A percentile compares a stretch with the other conserved stretches of the same genome.
These are phyloP conservation scores for Euura lappo DNA, from an alignment of 1,140 invertebrate species.

Conservation along the genomic window DNA sequence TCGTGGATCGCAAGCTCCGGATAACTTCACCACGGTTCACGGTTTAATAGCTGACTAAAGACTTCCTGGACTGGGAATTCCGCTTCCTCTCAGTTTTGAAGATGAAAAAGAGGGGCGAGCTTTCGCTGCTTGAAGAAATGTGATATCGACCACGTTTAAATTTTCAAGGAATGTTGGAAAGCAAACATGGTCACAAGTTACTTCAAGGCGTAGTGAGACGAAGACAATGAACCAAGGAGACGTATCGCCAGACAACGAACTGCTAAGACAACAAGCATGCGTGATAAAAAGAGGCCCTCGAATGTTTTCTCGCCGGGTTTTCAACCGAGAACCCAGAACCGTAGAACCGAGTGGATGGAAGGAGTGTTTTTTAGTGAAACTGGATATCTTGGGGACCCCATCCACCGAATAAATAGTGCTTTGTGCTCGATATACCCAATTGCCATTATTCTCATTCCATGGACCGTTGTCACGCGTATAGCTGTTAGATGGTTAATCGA, in stretches of 20 bases:
- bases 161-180: too few relatives aligned
- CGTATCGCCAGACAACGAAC: constrained; percentile 32
- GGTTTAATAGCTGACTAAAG: too few relatives aligned
- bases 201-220: not conserved
- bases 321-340: too few relatives aligned
- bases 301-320: constrained; percentile 2
- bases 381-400: constrained; percentile 5
- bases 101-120: too few relatives aligned
- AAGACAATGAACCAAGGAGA: constrained; percentile 2
- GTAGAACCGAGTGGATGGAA: not conserved
- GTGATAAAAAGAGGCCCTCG: constrained; percentile 32
- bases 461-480: not conserved
- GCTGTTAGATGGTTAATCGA: constrained; percentile 6
- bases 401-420: constrained; percentile 10
- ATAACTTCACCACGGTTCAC: too few relatives aligned
- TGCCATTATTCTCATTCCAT: constrained; percentile 8
- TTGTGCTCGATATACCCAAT: constrained; percentile 14
- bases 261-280: constrained; percentile 43
- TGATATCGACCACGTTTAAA: too few relatives aligned
- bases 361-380: constrained; percentile 13
- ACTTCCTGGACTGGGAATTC: too few relatives aligned
- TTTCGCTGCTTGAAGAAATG: too few relatives aligned
- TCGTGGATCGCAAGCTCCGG: too few relatives aligned
- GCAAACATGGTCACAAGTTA: too few relatives aligned
- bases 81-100: too few relatives aligned